Conservation (phyloP, 2,113 vertebrate species). For the Manacus vitellinus region DNA sequence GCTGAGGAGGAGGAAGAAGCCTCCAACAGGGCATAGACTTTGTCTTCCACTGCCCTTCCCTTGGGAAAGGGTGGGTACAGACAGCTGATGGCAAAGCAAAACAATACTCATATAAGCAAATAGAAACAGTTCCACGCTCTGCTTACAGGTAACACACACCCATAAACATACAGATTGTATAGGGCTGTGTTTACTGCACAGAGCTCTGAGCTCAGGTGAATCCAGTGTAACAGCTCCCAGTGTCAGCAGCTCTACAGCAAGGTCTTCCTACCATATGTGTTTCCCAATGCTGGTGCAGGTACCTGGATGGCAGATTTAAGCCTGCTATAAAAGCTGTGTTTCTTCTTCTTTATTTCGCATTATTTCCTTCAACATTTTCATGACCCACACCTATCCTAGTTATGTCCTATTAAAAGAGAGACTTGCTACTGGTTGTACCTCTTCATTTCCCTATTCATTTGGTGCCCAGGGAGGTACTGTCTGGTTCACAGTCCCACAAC, state of each 20-base stretch:
- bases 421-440: background rate
- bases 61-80: background rate
- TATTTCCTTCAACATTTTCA: background rate
- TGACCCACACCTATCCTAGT: background rate
- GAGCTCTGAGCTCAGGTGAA: background rate
- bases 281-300: background rate
- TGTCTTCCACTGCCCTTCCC: background rate
- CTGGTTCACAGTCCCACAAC: background rate
- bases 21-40: background rate
- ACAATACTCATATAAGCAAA: background rate
- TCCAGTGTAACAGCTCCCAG: background rate
- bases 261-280: background rate
- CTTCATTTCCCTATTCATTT: background rate
- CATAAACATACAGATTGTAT: fast-evolving
- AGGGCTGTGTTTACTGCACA: background rate
- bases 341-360: background rate
- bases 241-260: background rate
- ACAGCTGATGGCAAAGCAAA: background rate
- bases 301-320: background rate
- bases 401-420: background rate
- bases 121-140: background rate
- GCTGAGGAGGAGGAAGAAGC: background rate
- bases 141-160: background rate
- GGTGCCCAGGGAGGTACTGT: background rate
- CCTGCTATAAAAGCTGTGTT: background rate